phyloP scores from a whole-genome alignment of 2,888 invertebrate genomes.

The Phragmatobia fuliginosa region DNA sequence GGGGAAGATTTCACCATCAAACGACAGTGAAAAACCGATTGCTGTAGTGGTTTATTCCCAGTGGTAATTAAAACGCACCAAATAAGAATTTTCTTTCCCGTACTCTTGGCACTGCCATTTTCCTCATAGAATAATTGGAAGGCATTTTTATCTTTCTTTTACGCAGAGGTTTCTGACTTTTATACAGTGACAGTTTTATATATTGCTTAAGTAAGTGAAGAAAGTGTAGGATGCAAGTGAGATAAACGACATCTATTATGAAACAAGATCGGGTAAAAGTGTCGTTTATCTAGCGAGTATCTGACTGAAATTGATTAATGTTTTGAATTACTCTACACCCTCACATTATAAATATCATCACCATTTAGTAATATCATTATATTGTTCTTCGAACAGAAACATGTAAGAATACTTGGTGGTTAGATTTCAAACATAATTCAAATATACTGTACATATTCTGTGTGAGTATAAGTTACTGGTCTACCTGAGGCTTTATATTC shows the following conservation, averaged over 20 bases:
- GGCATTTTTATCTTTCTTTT: conserved; percentile 1
- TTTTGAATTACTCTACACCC: background rate
- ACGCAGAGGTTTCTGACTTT: background rate
- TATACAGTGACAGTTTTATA: conserved; percentile 2
- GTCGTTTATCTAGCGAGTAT: background rate
- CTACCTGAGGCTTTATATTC: too few relatives aligned
- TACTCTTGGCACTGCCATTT: background rate
- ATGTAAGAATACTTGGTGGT: too few relatives aligned
- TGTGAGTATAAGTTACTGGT: too few relatives aligned
- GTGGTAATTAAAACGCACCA: background rate
- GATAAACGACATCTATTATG: background rate
- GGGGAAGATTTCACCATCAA: background rate
- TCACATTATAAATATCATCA: too few relatives aligned
- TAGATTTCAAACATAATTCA: too few relatives aligned
- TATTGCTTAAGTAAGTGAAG: background rate
- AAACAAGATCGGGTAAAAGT: background rate
- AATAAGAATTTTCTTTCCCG: background rate
- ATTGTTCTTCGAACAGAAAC: too few relatives aligned
- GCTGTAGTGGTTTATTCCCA: conserved; percentile 6
- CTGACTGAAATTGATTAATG: background rate
- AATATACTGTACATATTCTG: too few relatives aligned
- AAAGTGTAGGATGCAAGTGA: background rate
- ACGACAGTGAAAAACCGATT: background rate
- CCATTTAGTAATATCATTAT: too few relatives aligned
- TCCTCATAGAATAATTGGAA: conserved; percentile 1